Evolutionary conservation across 2,797 vertebrate genomes (phyloP), one percentile per base, ranked within the genome.

Genomic region (Perodicticus potto): DNA sequence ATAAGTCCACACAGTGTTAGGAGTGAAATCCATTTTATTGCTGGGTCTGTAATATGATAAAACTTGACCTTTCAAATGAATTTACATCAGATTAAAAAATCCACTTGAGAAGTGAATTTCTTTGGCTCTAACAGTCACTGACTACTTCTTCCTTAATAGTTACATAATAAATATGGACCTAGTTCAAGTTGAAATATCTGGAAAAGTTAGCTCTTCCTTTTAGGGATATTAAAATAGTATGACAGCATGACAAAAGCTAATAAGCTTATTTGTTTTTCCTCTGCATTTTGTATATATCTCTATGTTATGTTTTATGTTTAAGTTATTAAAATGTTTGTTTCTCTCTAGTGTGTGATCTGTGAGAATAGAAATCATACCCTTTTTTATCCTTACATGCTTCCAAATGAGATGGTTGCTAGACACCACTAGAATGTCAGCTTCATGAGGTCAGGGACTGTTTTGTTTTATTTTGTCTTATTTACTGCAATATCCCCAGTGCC

Each of bases 171-270:
- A 6, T 20, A 0, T 57, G 40, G 32, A 55, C 67, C 2, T 9
- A 29, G 34, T 65, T 81, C 37, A 59, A 22, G 23, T 49, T 57
- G 63, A 86, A 91, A 65, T 92, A 11, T 87, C 77, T 61, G 19
- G 45, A 65, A 40, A 85, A 91, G 25, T 91, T 89, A 89, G 29
- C 82, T 29, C 29, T 27, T 59, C 5, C 37, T 87, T 49, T 45
- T 61, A 3, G 59, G 40, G 13, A 45, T 90, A 45, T 85, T 96
- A 76, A 92, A 92, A 87, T 85, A 85, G 25, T 49, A 16, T 49
- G 23, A 43, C 13, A 34, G 5, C 13, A 20, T 43, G 49, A 85
- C 40, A 19, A 10, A 95, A 77, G 11, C 70, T 80, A 23, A 81
- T 80, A 23, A 81, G 29, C 25, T 27, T 89, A 20, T 53, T 34